phyloP scores from a whole-genome alignment of 2,888 invertebrate species.

The Trilocha varians region DNA sequence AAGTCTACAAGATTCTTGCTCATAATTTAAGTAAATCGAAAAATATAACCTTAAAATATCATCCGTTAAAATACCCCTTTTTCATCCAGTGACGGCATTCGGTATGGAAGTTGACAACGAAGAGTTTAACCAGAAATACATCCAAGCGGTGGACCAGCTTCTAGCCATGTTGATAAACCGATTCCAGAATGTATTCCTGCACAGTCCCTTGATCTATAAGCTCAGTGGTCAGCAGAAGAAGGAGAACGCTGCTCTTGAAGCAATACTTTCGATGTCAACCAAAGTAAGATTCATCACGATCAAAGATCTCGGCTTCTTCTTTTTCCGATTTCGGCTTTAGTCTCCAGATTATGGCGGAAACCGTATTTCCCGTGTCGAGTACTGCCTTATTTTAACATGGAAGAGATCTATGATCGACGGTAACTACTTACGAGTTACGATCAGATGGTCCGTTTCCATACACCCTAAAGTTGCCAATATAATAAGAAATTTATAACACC shows the following conservation, averaged over 20 bases:
- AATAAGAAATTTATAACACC: too few relatives aligned
- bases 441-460: too few relatives aligned
- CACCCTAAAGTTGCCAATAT: too few relatives aligned
- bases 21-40: too few relatives aligned
- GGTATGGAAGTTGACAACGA: slow-evolving; percentile 21
- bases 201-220: slow-evolving; percentile 20
- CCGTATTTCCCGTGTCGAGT: too few relatives aligned
- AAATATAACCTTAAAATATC: not conserved
- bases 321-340: too few relatives aligned
- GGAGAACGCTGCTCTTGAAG: slow-evolving; percentile 18
- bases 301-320: too few relatives aligned
- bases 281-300: slow-evolving; percentile 22
- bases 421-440: too few relatives aligned
- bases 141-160: slow-evolving; percentile 20
- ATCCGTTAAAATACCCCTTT: slow-evolving; percentile 2
- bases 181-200: slow-evolving; percentile 25
- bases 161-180: slow-evolving; percentile 17
- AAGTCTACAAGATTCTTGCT: too few relatives aligned
- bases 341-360: not conserved
- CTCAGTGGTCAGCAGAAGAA: slow-evolving; percentile 18
- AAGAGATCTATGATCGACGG: too few relatives aligned
- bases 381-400: too few relatives aligned
- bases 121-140: slow-evolving; percentile 20
- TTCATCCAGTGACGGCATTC: slow-evolving; percentile 23
- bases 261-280: slow-evolving; percentile 21